Evolutionary conservation across 2,113 vertebrate species (phyloP), one percentile per base, ranked within the genome.

Genomic region (Seriola rivoliana): DNA sequence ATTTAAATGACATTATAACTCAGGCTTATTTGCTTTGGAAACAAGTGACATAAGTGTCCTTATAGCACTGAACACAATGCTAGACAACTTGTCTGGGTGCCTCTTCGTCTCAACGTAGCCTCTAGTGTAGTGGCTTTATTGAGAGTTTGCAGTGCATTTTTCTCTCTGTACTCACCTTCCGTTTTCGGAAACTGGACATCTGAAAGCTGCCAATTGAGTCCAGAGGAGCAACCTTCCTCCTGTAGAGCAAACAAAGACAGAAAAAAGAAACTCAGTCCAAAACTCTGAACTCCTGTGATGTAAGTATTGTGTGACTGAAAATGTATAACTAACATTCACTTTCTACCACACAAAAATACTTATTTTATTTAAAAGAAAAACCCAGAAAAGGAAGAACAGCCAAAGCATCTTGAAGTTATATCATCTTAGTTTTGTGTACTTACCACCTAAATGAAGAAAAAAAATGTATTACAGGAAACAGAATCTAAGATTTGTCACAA

Each of bases 161-260:
- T 59, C 3, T 67, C 2, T 58, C 32, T 16, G 9, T 2, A 14
- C 90, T 90, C 62, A 95, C 95, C 86, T 94, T 93, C 90, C 63
- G 72, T 73, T 79, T 93, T 71, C 81, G 40, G 44, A 85, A 54
- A 64, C 77, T 71, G 69, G 87, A 88, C 84, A 90, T 80, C 50
- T 92, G 83, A 58, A 92, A 93, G 58, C 90, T 69, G 19, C 94
- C 87, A 11, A 96, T 94, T n/a, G 93, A 74, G 81, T 96, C 95
- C 66, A 96, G 50, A 72, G 93, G 95, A 78, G 88, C 80, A 0
- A 94, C 82, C 34, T 92, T 95, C 70, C 89, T 92, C 88, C 95
- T 96, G 69, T 8, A 46, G 59, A 48, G 29, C 13, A 59, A 64
- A 38, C 11, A 55, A 19, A 57, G 36, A 46, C 32, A 12, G 16